Evolutionary conservation across 2,888 invertebrate species (phyloP).

Genomic region (Drosophila maculinotata): DNA sequence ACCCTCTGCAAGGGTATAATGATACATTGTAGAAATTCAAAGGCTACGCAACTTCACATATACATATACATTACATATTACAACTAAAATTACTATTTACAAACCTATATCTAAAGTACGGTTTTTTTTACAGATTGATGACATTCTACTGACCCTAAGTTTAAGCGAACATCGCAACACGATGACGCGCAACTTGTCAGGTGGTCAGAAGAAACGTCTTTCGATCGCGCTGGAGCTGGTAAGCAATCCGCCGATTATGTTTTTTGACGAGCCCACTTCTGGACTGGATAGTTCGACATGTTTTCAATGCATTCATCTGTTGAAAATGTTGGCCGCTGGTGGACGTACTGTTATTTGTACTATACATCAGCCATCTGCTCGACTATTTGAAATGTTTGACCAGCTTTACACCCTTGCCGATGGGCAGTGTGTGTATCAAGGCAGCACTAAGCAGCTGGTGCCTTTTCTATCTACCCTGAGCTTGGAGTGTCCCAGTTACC

Average conservation of each 20-base stretch:
- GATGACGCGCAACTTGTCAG: conserved; percentile 95
- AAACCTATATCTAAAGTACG: neutral
- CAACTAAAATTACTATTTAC: neutral
- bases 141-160: conserved; percentile 95
- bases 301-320: conserved; percentile 95
- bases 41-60: no score
- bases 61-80: neutral
- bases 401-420: conserved; percentile 97
- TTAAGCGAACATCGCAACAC: conserved; percentile 94
- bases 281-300: conserved; percentile 98
- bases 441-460: conserved; percentile 93
- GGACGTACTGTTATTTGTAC: conserved; percentile 98
- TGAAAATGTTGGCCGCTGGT: conserved; percentile 94
- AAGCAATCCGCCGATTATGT: conserved; percentile 98
- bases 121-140: conserved; percentile 90
- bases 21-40: no score
- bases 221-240: conserved; percentile 97
- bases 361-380: conserved; percentile 96
- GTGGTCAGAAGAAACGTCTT: conserved; percentile 97
- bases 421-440: conserved; percentile 97
- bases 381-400: conserved; percentile 98
- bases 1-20: no score
- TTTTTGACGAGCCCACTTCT: conserved; percentile 98
- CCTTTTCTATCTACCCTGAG: conserved; percentile 92
- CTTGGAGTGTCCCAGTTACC: conserved; percentile 97